Conservation (phyloP, 2,797 vertebrate genomes). For the Lophotriccus pileatus region DNA sequence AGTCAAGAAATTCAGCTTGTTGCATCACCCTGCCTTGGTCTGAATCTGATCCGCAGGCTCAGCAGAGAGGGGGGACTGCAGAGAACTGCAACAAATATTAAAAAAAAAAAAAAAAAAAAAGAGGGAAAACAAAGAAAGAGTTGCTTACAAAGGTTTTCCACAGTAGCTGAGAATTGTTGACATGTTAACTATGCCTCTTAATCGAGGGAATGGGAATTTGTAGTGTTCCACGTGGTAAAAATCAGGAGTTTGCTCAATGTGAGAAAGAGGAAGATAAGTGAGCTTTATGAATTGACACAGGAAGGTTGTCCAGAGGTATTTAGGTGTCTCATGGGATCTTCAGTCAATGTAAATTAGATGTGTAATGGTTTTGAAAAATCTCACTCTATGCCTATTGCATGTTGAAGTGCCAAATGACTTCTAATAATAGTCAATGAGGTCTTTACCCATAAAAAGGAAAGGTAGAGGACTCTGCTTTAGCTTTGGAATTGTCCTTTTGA, state of each 20-base stretch:
- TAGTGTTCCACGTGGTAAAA: neutral
- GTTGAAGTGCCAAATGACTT: constrained; percentile 2
- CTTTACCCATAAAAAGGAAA: neutral
- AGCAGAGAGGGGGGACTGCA: neutral
- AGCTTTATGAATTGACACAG: constrained; percentile 14
- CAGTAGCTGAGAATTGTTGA: neutral
- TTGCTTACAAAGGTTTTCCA: neutral
- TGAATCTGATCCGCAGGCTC: neutral
- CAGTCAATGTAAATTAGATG: constrained; percentile 44
- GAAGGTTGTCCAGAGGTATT: constrained; percentile 10
- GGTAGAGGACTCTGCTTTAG: neutral
- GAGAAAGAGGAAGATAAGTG: neutral
- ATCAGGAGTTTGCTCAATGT: neutral
- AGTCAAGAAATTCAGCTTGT: constrained; percentile 21
- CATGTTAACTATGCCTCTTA: neutral
- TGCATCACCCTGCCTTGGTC: neutral
- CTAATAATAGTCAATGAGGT: neutral
- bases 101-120: neutral
- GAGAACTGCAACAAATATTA: neutral
- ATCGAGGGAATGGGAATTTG: neutral
- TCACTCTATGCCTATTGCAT: neutral
- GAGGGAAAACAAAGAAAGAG: neutral
- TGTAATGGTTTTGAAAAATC: constrained; percentile 37
- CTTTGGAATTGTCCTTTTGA: neutral
- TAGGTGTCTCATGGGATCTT: neutral